Evolutionary conservation across 2,797 vertebrate species (phyloP), one percentile per base, ranked within the genome.

Genomic region (Micropoecilia bifurca): DNA sequence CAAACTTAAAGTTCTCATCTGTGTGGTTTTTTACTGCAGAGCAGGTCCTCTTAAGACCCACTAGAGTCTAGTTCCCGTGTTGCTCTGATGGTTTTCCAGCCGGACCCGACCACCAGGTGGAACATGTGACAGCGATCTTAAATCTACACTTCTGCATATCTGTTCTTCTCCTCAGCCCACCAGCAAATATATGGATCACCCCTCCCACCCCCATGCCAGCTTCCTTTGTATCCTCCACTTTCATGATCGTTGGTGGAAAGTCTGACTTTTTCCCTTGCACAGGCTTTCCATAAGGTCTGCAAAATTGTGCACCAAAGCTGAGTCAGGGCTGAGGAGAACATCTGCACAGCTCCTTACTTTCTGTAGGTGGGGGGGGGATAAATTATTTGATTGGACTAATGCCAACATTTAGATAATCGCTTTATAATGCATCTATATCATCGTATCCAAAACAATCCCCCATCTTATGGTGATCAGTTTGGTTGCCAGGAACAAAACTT

Each of bases 91-190:
- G 57, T 88, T 89, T 57, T 87, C 80, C 90, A 91, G 90, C 72
- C 84, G 74, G 82, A 83, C 71, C 43, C 61, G 82, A 80, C 71
- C 76, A 72, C 80, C 89, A 88, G 53, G 91, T 86, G 93, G 93
- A 94, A 93, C 73, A 89, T 88, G 87, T 93, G 90, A 93, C 83
- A 83, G 68, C 73, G 50, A 85, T 73, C 46, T 82, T 68, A 72
- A 86, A 87, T 18, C 86, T 82, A 53, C 76, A 88, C 73, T 6
- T 43, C 77, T 86, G 78, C 53, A 80, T 33, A 79, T 82, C 84
- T 84, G 61, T 61, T 76, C 76, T 46, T 57, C 84, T 76, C 73
- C 82, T 81, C 76, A 84, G 71, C 85, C 83, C 83, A 84, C 81
- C 87, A 87, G 78, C 81, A 79, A 45, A 7, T 30, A 87, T 82